Percentiles rank a stretch among this genome's conserved stretches.
Conservation (phyloP, 1,140 invertebrate species). For the Aphaenogaster ashmeadi region DNA sequence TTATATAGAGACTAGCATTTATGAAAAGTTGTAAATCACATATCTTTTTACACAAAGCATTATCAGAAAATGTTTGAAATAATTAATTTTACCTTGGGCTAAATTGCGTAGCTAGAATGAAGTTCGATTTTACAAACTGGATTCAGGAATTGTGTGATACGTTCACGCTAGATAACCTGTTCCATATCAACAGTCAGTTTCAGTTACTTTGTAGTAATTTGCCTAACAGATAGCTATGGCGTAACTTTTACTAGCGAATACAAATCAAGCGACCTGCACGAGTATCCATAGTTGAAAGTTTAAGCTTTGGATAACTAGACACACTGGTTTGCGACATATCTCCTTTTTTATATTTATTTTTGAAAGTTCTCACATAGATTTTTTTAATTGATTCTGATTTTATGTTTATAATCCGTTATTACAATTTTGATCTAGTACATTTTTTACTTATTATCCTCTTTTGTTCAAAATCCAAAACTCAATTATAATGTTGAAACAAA, state of each 20-base stretch:
- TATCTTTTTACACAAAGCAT: slow-evolving; percentile 1
- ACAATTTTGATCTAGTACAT: slow-evolving; percentile 1
- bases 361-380: not conserved
- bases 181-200: slow-evolving; percentile 57
- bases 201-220: slow-evolving; percentile 62
- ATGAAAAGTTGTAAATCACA: not conserved
- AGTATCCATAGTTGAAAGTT: slow-evolving; percentile 40
- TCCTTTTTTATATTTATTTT: not conserved
- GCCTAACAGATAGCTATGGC: slow-evolving; percentile 57
- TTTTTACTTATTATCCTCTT: not conserved
- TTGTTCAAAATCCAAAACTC: not conserved
- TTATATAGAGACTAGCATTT: not conserved
- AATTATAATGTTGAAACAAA: slow-evolving; percentile 1
- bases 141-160: slow-evolving; percentile 50
- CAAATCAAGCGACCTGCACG: slow-evolving; percentile 52
- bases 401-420: slow-evolving; percentile 11
- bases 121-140: slow-evolving; percentile 52
- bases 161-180: slow-evolving; percentile 53
- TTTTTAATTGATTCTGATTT: not conserved
- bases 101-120: slow-evolving; percentile 23
- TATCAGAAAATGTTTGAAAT: slow-evolving; percentile 4
- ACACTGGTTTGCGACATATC: not conserved
- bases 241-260: slow-evolving; percentile 63
- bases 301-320: slow-evolving; percentile 6
- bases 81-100: slow-evolving; percentile 1